These are phyloP conservation scores for Subanguina moxae DNA, from an alignment of 1,140 invertebrate species.

Conservation along the genomic window DNA sequence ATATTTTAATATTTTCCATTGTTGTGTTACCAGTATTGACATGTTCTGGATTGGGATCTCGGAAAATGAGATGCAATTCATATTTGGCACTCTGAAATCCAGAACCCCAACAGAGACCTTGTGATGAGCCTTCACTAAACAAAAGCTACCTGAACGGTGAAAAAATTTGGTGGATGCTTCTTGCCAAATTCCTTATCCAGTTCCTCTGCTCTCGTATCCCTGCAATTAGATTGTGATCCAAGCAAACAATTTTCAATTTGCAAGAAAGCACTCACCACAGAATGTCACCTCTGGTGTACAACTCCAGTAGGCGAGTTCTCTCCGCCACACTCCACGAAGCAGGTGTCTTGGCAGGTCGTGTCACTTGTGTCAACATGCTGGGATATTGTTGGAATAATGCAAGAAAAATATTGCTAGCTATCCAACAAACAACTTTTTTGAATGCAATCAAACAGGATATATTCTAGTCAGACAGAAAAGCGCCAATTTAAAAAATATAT, in stretches of 20 bases:
- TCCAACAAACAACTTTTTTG: too few species aligned
- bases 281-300: conserved; percentile 8
- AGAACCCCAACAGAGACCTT: too few species aligned
- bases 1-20: too few species aligned
- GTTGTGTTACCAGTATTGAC: conserved; percentile 9
- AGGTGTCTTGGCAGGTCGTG: neutral
- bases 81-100: conserved; percentile 8
- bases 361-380: too few species aligned
- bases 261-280: conserved; percentile 11
- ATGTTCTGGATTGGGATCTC: conserved; percentile 23
- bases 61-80: conserved; percentile 18
- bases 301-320: conserved; percentile 22
- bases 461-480: too few species aligned
- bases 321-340: conserved; percentile 15
- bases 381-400: too few species aligned
- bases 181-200: conserved; percentile 16
- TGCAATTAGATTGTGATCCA: neutral
- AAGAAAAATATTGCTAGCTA: too few species aligned
- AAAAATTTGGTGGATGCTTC: conserved; percentile 12
- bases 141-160: conserved; percentile 9
- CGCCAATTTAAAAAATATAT: too few species aligned
- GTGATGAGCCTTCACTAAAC: too few species aligned
- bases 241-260: neutral
- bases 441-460: too few species aligned
- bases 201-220: conserved; percentile 11